These are phyloP conservation scores for Octodon degus DNA, from an alignment of 2,113 vertebrate species.

Conservation along the genomic window DNA sequence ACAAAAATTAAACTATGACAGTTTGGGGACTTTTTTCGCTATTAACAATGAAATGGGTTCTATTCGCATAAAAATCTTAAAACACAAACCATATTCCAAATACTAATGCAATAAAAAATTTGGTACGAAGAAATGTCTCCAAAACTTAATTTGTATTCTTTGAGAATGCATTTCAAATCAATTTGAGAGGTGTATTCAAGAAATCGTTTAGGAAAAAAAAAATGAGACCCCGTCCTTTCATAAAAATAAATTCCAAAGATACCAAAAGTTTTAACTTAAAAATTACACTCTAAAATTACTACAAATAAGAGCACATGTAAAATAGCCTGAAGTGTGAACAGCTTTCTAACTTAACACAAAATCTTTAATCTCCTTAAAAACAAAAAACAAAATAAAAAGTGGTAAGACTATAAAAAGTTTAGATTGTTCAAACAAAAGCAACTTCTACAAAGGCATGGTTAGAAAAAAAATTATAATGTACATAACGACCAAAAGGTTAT, in stretches of 20 bases:
- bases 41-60: background rate
- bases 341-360: constrained; percentile 10
- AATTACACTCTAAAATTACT: background rate
- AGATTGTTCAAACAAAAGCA: background rate
- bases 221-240: background rate
- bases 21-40: background rate
- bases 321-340: background rate
- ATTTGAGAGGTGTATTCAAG: background rate
- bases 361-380: background rate
- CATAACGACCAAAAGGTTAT: background rate
- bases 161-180: background rate
- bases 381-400: background rate
- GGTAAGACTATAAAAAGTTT: background rate
- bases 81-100: background rate
- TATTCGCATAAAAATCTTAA: background rate
- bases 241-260: background rate
- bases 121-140: background rate
- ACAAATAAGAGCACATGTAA: background rate
- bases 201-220: constrained; percentile 16
- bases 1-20: constrained; percentile 24
- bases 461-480: background rate
- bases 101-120: background rate
- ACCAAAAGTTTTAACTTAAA: background rate
- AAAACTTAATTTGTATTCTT: background rate
- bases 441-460: background rate